Base-by-base conservation (phyloP, 2,888 invertebrate genomes). In the Rhabditoides inermis region DNA sequence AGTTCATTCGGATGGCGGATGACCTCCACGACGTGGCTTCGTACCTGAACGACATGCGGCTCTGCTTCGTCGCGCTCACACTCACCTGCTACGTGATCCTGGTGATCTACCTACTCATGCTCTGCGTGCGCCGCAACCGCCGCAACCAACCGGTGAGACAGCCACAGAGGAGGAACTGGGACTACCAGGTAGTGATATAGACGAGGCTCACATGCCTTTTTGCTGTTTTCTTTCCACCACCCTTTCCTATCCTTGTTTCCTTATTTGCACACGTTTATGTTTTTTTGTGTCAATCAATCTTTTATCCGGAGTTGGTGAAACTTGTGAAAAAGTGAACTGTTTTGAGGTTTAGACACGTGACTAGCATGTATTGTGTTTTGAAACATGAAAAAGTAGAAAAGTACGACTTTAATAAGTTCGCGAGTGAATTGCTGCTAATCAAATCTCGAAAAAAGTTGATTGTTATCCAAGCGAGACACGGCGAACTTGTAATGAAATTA, bases 1-100 rank as follows among this genome's bases (percentile, higher is more conserved):
- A 71, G 47, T 73, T 73, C 59, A 69, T 70, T 26, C 68, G 72
- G 26, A 63, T 73, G 66, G 63, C 72, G 41, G 72, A 73, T 44
- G 73, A 73, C 54, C 57, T 73, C 39, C 69, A 71, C 57, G 68
- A 69, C 51, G 64, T 72, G 32, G 64, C 71, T 10, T 51, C 56
- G 25, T 72, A 70, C 42, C 54, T 72, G 32, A 63, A 65, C 47
- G 69, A 72, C 46, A 70, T 72, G 58, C 55, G 71, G 28, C 53
- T 72, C 36, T 72, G 72, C 51, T 69, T 72, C 51, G 61, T 72
- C 42, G 65, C 64, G 15, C 45, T 72, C 32, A 72, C 71, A n/a
- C 55, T 68, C 22, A 53, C 57, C 40, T 63, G 66, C 44, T 71
- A 72, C 62, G 44, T 69, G 35, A 58, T 71, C 35, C 61, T 72